Percentiles rank a stretch among this genome's conserved stretches.
phyloP scores from a whole-genome alignment of 2,797 vertebrate species.

The Ambastaia sidthimunki region DNA sequence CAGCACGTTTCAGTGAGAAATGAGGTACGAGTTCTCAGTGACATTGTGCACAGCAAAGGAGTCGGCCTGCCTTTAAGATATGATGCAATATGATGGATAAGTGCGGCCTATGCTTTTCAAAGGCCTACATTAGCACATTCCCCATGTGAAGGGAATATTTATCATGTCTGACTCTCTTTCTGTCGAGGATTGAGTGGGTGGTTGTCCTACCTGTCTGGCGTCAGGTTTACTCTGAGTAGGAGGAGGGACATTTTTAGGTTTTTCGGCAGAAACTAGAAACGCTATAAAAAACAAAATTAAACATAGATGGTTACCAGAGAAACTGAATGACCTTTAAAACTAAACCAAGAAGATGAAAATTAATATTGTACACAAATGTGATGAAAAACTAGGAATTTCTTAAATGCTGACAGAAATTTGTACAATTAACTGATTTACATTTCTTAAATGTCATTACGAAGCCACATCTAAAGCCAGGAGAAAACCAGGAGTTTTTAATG shows the following conservation, averaged over 20 bases:
- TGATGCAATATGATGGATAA: conserved; percentile 53
- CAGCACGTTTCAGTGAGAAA: conserved; percentile 65
- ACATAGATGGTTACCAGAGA: background rate
- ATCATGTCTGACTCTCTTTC: conserved; percentile 29
- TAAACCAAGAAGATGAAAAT: background rate
- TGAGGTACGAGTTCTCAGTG: conserved; percentile 52
- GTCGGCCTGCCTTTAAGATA: conserved; percentile 29
- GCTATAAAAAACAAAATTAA: background rate
- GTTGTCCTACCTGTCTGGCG: conserved; percentile 44
- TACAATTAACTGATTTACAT: background rate
- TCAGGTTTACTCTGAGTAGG: conserved; percentile 8
- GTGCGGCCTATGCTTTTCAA: conserved; percentile 40
- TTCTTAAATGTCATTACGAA: background rate
- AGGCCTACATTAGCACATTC: conserved; percentile 52
- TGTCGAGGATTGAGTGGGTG: conserved; percentile 42
- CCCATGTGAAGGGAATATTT: conserved; percentile 42
- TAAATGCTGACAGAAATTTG: background rate
- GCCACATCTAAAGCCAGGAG: background rate
- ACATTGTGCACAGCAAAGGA: conserved; percentile 44
- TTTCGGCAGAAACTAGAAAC: background rate
- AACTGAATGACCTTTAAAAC: background rate
- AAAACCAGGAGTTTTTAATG: background rate
- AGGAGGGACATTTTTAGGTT: conserved; percentile 21
- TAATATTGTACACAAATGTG: background rate
- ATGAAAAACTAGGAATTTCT: background rate